phyloP scores from a whole-genome alignment of 2,113 vertebrate species.

The Cathartes aura region DNA sequence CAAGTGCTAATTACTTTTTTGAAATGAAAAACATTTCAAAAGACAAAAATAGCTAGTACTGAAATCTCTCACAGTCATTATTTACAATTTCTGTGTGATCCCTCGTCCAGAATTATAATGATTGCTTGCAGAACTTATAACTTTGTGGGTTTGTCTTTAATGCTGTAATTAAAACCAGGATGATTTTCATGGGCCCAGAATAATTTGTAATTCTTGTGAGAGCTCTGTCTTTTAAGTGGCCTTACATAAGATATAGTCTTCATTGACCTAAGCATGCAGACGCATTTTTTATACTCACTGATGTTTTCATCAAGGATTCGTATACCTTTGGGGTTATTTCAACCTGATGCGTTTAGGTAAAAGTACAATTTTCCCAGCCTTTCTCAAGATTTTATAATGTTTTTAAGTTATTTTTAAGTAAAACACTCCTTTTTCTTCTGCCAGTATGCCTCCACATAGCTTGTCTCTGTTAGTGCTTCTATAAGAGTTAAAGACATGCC shows the following conservation, averaged over 20 bases:
- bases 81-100: slow-evolving; percentile 39
- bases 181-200: neutral
- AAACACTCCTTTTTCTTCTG: neutral
- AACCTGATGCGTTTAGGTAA: neutral
- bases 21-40: slow-evolving; percentile 33
- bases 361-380: neutral
- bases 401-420: neutral
- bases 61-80: slow-evolving; percentile 28
- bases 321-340: neutral
- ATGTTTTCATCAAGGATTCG: neutral
- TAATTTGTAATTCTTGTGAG: slow-evolving; percentile 7
- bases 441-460: neutral
- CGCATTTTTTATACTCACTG: neutral
- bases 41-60: slow-evolving; percentile 46
- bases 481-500: neutral
- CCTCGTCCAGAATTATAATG: slow-evolving; percentile 14
- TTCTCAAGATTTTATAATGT: neutral
- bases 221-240: slow-evolving; percentile 24
- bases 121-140: neutral
- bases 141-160: slow-evolving; percentile 36
- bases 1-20: slow-evolving; percentile 38
- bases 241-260: neutral
- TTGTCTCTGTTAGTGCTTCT: neutral
- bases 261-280: neutral
- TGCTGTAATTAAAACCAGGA: slow-evolving; percentile 26